These are phyloP conservation scores for Chloroclysta siterata DNA, from an alignment of 2,888 invertebrate species.

Conservation along the genomic window DNA sequence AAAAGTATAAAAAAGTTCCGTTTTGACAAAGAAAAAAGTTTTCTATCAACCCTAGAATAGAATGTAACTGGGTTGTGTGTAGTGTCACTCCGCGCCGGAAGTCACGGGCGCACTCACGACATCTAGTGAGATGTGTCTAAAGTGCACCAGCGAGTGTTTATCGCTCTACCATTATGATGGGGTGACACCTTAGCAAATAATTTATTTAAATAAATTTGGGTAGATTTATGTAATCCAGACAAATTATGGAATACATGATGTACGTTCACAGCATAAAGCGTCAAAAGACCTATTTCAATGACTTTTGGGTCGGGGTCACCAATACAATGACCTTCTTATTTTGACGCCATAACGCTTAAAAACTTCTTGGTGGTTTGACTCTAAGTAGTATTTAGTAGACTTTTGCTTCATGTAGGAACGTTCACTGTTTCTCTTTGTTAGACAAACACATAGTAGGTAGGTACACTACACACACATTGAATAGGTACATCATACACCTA, in stretches of 20 bases:
- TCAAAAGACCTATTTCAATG: no score
- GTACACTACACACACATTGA: no score
- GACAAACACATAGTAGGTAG: no score
- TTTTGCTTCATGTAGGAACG: no score
- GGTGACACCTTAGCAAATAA: conserved; percentile 9
- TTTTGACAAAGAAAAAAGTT: background rate
- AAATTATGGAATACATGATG: no score
- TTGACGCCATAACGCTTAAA: no score
- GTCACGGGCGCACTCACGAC: conserved; percentile 63
- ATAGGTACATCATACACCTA: no score
- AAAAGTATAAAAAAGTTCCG: no score
- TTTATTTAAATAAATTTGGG: background rate
- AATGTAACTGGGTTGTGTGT: conserved; percentile 60
- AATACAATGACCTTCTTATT: background rate
- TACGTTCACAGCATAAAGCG: no score
- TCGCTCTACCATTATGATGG: conserved; percentile 7
- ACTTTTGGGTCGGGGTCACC: background rate
- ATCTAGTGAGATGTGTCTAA: conserved; percentile 42
- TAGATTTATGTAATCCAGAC: background rate
- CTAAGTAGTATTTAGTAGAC: no score
- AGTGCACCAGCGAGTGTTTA: conserved; percentile 46
- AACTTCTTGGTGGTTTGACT: no score
- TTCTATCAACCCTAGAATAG: conserved; percentile 52
- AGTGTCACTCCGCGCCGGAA: conserved; percentile 62
- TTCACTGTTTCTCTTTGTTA: no score